Percentiles rank a stretch among this genome's conserved stretches.
Conservation (phyloP, 2,888 invertebrate species). For the Polydrusus cervinus region DNA sequence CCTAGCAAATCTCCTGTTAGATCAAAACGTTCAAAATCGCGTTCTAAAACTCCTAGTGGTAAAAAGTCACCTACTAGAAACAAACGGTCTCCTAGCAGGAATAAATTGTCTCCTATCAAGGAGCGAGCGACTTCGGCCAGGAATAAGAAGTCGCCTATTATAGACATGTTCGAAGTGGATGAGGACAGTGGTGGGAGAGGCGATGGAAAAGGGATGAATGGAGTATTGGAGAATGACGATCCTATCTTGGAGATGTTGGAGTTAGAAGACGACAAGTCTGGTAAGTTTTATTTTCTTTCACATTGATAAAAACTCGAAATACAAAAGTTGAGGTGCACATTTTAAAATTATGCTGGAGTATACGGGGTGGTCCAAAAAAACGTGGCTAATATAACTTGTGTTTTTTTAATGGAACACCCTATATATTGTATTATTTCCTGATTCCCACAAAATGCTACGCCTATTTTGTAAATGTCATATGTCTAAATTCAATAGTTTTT, state of each 20-base stretch:
- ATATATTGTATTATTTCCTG: no score
- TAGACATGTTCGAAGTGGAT: constrained; percentile 48
- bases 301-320: no score
- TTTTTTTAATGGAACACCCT: no score
- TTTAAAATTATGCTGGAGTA: no score
- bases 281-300: constrained; percentile 59
- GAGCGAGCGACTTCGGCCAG: background rate
- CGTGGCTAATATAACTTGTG: no score
- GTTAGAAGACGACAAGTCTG: constrained; percentile 69
- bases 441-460: no score
- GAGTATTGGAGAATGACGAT: constrained; percentile 62
- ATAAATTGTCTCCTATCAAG: constrained; percentile 16
- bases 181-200: constrained; percentile 5
- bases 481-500: no score
- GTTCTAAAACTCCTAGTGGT: constrained; percentile 5
- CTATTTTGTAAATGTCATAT: no score
- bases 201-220: constrained; percentile 17
- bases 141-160: constrained; percentile 29
- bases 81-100: background rate
- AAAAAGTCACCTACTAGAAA: constrained; percentile 9
- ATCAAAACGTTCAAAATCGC: constrained; percentile 25
- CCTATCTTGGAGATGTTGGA: constrained; percentile 75
- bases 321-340: no score
- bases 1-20: constrained; percentile 5
- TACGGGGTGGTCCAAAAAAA: no score